A percentile compares a stretch with the other conserved stretches of the same genome.
Evolutionary conservation across 2,113 vertebrate species (phyloP).

Genomic region (Empidonax alnorum): DNA sequence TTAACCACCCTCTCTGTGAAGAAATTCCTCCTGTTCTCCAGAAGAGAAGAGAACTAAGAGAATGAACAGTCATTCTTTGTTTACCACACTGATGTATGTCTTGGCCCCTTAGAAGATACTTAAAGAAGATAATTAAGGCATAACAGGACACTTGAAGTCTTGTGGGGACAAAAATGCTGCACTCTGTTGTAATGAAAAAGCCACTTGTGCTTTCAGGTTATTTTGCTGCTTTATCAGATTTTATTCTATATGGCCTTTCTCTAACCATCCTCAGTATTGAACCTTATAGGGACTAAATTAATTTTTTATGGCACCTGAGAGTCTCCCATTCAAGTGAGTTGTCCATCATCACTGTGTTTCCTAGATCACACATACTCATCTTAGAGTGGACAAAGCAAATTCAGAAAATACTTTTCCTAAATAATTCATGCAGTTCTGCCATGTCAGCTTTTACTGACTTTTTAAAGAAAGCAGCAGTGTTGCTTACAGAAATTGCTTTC

Average conservation of each 20-base stretch:
- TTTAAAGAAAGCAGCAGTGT: neutral
- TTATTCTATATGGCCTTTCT: neutral
- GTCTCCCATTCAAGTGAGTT: neutral
- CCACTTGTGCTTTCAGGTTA: neutral
- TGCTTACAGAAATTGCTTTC: neutral
- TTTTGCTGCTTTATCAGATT: neutral
- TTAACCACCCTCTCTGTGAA: neutral
- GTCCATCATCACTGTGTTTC: neutral
- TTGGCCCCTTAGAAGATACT: neutral
- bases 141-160: neutral
- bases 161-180: neutral
- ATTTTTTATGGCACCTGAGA: neutral
- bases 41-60: neutral
- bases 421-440: neutral
- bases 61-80: neutral
- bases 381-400: neutral
- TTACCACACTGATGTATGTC: neutral
- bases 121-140: neutral
- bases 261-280: neutral
- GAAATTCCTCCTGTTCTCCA: neutral
- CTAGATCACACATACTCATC: neutral
- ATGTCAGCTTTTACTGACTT: neutral
- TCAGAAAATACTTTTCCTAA: neutral
- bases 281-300: neutral
- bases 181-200: neutral